Conservation (phyloP, 2,113 vertebrate genomes). For the Brachirus orientalis region DNA sequence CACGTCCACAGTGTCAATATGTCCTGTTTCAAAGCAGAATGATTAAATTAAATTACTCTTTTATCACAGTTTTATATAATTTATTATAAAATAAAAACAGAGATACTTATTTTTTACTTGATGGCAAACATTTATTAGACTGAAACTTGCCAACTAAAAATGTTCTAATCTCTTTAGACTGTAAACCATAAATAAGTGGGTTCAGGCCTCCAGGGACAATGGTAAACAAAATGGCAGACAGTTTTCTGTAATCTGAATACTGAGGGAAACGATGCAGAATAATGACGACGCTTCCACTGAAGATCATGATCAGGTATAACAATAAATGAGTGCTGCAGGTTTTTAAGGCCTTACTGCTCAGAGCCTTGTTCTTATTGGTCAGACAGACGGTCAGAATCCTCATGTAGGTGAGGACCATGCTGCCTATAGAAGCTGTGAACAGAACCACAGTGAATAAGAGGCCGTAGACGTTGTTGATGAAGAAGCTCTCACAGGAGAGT, state of each 20-base stretch:
- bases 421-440: conserved; percentile 41
- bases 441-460: conserved; percentile 46
- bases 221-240: conserved; percentile 28
- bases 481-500: conserved; percentile 59
- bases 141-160: neutral
- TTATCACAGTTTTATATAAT: no score
- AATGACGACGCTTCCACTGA: conserved; percentile 7
- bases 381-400: conserved; percentile 54
- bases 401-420: conserved; percentile 46
- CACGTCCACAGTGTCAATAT: no score
- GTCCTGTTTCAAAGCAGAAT: no score
- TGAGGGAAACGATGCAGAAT: conserved; percentile 47
- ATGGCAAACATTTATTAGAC: neutral
- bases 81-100: no score
- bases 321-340: conserved; percentile 65
- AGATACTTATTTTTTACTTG: no score
- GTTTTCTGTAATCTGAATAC: conserved; percentile 31
- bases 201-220: conserved; percentile 53
- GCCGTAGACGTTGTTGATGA: conserved; percentile 64
- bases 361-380: conserved; percentile 49
- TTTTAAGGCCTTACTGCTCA: conserved; percentile 68
- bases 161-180: conserved; percentile 49
- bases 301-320: conserved; percentile 43
- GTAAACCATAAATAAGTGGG: conserved; percentile 57
- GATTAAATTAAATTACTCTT: no score